A percentile compares a stretch with the other conserved stretches of the same genome.
phyloP scores from a whole-genome alignment of 2,888 invertebrate genomes.

The Pteria penguin region DNA sequence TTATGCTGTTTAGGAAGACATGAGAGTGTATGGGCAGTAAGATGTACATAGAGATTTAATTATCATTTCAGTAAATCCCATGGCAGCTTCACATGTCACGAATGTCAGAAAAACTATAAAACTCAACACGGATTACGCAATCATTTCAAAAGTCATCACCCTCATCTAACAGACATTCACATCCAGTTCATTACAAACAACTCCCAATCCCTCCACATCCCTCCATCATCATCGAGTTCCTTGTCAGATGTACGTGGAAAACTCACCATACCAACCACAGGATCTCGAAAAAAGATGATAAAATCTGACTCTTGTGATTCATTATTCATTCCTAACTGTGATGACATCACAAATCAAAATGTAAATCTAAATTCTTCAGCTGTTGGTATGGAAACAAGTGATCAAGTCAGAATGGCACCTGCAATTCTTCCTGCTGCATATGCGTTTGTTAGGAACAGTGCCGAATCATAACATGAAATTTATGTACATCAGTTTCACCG shows the following conservation, averaged over 20 bases:
- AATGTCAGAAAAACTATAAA: constrained; percentile 92
- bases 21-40: no score
- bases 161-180: constrained; percentile 13
- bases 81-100: constrained; percentile 87
- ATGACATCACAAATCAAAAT: not conserved
- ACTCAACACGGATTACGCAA: constrained; percentile 89
- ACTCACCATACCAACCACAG: not conserved
- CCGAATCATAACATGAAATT: no score
- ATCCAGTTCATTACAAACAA: not conserved
- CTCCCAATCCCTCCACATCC: no score
- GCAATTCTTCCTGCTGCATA: no score
- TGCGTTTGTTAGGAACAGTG: no score
- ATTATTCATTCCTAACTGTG: not conserved
- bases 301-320: not conserved
- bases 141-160: constrained; percentile 83
- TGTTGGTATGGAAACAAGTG: no score
- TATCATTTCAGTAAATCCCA: constrained; percentile 80
- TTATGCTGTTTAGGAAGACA: no score
- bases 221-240: no score
- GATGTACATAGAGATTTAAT: no score
- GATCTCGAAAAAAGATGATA: not conserved
- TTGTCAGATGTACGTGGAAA: not conserved
- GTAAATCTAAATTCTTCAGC: no score
- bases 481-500: no score
- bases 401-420: no score